Conservation (phyloP, 2,797 vertebrate genomes). For the Babyrousa celebensis region DNA sequence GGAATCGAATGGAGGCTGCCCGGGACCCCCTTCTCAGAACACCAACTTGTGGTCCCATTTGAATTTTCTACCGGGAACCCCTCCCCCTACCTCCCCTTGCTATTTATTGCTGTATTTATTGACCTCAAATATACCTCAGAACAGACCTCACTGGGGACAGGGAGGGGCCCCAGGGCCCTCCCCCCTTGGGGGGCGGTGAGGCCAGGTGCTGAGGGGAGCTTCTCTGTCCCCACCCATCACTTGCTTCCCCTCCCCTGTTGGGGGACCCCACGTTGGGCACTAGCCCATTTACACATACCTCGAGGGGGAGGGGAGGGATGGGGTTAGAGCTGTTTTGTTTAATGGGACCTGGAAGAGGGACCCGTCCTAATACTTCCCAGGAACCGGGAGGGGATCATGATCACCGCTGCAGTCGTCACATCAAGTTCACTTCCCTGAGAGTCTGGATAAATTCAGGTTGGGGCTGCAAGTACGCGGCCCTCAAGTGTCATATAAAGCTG, state of each 20-base stretch:
- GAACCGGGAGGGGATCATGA: conserved; percentile 73
- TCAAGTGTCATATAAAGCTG: conserved; percentile 94
- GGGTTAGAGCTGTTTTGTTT: conserved; percentile 76
- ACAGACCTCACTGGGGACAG: conserved; percentile 79
- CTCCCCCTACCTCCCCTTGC: conserved; percentile 86
- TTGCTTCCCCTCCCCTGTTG: neutral
- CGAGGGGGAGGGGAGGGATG: conserved; percentile 75
- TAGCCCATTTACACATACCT: conserved; percentile 86
- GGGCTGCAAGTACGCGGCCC: conserved; percentile 92
- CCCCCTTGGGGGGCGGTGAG: conserved; percentile 82
- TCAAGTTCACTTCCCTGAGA: conserved; percentile 91
- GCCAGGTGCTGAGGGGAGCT: conserved; percentile 87
- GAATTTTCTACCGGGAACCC: conserved; percentile 76
- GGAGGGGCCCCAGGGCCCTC: conserved; percentile 80
- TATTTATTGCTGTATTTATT: conserved; percentile 89
- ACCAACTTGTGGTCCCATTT: conserved; percentile 72
- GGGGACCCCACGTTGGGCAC: conserved; percentile 75
- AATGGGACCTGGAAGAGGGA: conserved; percentile 86
- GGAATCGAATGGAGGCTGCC: conserved; percentile 74
- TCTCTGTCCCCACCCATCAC: conserved; percentile 78
- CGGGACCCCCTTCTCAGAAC: conserved; percentile 70
- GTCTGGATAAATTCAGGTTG: conserved; percentile 96
- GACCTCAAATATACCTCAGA: conserved; percentile 84
- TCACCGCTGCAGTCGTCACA: conserved; percentile 67
- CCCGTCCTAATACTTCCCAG: conserved; percentile 87